Evolutionary conservation across 2,888 invertebrate genomes (phyloP).

Genomic region (Dastarcus helophoroides): DNA sequence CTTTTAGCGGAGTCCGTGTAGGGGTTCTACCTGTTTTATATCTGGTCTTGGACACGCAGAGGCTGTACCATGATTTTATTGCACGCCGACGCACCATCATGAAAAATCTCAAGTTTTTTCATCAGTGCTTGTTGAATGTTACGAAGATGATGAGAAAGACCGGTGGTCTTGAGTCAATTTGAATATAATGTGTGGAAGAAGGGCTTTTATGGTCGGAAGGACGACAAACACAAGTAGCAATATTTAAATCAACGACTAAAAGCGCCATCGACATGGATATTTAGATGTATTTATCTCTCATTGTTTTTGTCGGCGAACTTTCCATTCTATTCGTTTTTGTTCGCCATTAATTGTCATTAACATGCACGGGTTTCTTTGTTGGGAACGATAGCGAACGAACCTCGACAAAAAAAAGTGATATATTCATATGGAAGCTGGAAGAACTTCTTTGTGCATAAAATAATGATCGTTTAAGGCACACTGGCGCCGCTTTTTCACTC

Average conservation of each 20-base stretch:
- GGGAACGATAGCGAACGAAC: slow-evolving; percentile 16
- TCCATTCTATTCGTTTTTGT: slow-evolving; percentile 24
- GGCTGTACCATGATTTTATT: slow-evolving; percentile 23
- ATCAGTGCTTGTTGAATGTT: slow-evolving; percentile 12
- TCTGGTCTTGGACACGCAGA: slow-evolving; percentile 30
- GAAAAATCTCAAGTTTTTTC: slow-evolving; percentile 5
- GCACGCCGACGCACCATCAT: slow-evolving; percentile 10
- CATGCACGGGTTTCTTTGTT: slow-evolving; percentile 21
- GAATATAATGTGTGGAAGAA: too few relatives aligned
- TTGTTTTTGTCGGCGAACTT: slow-evolving; percentile 27
- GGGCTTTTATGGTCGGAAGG: too few relatives aligned
- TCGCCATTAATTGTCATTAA: slow-evolving; percentile 28
- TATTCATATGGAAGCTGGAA: too few relatives aligned
- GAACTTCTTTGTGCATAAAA: too few relatives aligned
- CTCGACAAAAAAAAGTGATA: slow-evolving; percentile 19
- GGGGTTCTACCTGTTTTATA: slow-evolving; percentile 31
- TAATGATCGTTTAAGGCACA: too few relatives aligned
- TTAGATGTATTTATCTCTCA: slow-evolving; percentile 30
- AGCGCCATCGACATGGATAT: slow-evolving; percentile 23
- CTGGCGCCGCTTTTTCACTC: too few relatives aligned
- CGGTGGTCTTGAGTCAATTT: too few relatives aligned
- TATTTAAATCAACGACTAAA: slow-evolving; percentile 21
- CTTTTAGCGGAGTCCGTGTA: slow-evolving; percentile 30
- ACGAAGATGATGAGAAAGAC: too few relatives aligned
- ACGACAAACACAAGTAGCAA: slow-evolving; percentile 16